Evolutionary conservation across 2,888 invertebrate species (phyloP).

Genomic region (Nomada ferruginata): DNA sequence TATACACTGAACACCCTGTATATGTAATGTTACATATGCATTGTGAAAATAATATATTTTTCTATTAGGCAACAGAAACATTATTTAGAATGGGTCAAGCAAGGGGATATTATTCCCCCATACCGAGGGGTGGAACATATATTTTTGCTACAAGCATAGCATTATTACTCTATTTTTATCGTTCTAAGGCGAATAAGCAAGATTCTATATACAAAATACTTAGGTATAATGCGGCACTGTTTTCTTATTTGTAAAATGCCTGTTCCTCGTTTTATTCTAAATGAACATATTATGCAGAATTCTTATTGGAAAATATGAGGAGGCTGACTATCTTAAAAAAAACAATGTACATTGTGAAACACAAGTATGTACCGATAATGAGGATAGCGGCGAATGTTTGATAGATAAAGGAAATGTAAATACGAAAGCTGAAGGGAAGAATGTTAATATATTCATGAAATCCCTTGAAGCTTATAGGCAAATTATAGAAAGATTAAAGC

Average conservation of each 20-base stretch:
- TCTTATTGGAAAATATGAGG: constrained; percentile 88
- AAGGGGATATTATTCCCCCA: constrained; percentile 87
- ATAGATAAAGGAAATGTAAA: constrained; percentile 56
- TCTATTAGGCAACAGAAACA: constrained; percentile 89
- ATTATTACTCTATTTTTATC: constrained; percentile 86
- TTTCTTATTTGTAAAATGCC: not conserved
- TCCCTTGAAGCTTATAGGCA: constrained; percentile 84
- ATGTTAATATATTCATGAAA: constrained; percentile 82
- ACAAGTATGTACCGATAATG: constrained; percentile 56
- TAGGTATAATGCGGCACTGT: constrained; percentile 81
- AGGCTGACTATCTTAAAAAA: constrained; percentile 80
- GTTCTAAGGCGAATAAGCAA: constrained; percentile 85
- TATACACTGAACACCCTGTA: no score
- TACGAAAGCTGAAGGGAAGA: constrained; percentile 41
- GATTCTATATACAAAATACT: constrained; percentile 88
- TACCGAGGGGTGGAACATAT: constrained; percentile 88
- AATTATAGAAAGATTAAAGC: constrained; percentile 85
- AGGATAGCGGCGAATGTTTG: constrained; percentile 20
- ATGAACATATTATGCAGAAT: constrained; percentile 82
- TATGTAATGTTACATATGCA: not conserved
- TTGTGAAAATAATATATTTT: not conserved
- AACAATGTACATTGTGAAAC: constrained; percentile 72
- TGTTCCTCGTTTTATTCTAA: not conserved
- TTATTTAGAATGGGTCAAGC: constrained; percentile 89
- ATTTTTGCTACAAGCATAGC: constrained; percentile 89